Evolutionary conservation across 2,113 vertebrate genomes (phyloP).

Genomic region (Corythornis cristatus): DNA sequence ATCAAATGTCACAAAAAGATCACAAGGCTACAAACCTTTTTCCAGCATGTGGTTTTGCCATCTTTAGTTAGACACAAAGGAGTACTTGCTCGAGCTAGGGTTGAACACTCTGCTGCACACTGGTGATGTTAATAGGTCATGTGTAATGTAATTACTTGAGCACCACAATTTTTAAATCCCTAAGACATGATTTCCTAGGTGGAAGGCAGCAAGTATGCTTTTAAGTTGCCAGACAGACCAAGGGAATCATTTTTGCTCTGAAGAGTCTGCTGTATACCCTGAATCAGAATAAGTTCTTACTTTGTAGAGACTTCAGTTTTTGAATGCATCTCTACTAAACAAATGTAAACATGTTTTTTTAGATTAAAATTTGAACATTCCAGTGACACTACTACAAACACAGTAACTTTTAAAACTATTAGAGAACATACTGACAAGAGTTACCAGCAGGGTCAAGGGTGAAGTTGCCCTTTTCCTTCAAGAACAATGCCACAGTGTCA

Average conservation of each 20-base stretch:
- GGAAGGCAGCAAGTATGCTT: conserved; percentile 25
- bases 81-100: background rate
- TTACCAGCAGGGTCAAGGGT: background rate
- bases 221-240: background rate
- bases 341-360: background rate
- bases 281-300: conserved; percentile 1
- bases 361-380: background rate
- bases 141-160: background rate
- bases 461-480: background rate
- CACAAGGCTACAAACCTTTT: conserved; percentile 42
- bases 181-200: background rate
- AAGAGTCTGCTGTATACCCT: conserved; percentile 22
- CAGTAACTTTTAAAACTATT: background rate
- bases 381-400: conserved; percentile 3
- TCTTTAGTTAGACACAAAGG: conserved; percentile 8
- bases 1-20: background rate
- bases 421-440: background rate
- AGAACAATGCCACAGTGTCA: background rate
- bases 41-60: conserved; percentile 23
- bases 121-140: background rate
- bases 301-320: conserved; percentile 21
- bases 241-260: background rate
- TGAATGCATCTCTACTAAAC: conserved; percentile 15
- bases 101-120: conserved; percentile 21
- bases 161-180: conserved; percentile 35